Conservation (phyloP, 2,797 vertebrate species). For the Neopelma chrysocephalum region DNA sequence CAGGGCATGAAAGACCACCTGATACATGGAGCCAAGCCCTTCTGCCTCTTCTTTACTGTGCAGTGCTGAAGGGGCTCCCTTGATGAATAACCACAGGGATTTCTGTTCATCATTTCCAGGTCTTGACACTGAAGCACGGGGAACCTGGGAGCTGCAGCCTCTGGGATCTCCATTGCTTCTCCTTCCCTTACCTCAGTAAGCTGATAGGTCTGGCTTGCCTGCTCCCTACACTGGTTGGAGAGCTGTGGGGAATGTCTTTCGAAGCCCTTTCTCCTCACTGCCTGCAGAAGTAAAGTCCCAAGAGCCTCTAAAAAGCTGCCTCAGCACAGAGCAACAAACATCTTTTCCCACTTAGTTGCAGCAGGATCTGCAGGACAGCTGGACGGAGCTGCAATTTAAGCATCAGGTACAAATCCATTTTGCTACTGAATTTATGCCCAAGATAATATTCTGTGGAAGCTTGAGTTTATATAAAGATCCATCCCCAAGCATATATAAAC, state of each 20-base stretch:
- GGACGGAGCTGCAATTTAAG: background rate
- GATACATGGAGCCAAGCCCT: background rate
- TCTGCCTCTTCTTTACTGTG: background rate
- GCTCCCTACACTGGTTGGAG: background rate
- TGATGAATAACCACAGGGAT: background rate
- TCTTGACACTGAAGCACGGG: background rate
- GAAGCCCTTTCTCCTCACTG: background rate
- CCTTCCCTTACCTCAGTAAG: background rate
- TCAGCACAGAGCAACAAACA: background rate
- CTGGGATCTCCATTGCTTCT: background rate
- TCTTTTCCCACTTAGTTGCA: background rate
- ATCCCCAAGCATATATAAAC: constrained; percentile 32
- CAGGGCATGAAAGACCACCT: background rate
- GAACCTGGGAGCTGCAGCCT: background rate
- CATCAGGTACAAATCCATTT: background rate
- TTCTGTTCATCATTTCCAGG: background rate
- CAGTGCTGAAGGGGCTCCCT: background rate
- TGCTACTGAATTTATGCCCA: background rate
- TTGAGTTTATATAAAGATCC: constrained; percentile 21
- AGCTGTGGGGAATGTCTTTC: background rate
- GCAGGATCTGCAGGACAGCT: background rate
- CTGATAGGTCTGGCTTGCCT: background rate
- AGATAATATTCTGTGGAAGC: constrained; percentile 3
- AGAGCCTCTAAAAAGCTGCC: background rate
- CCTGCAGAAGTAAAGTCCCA: background rate